Percentiles rank a stretch among this genome's conserved stretches.
These are phyloP conservation scores for Priocnemis perturbator DNA, from an alignment of 2,888 invertebrate genomes.

Conservation along the genomic window DNA sequence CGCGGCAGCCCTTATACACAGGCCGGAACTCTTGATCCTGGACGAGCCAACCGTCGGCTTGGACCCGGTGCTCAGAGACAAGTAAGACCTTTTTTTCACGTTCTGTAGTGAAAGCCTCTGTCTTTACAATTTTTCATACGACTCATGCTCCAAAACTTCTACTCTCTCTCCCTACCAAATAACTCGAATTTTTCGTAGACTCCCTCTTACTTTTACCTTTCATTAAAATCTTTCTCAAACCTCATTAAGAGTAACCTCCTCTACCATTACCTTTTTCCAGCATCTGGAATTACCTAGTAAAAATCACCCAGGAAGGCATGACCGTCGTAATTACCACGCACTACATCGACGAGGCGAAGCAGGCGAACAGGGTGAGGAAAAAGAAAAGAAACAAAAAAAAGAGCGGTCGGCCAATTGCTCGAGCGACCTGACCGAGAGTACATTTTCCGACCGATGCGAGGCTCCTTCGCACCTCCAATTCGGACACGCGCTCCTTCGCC, in stretches of 20 bases:
- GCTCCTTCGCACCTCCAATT: neutral
- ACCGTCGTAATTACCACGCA: slow-evolving; percentile 96
- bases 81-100: slow-evolving; percentile 77
- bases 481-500: neutral
- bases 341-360: slow-evolving; percentile 94
- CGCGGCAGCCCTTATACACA: slow-evolving; percentile 91
- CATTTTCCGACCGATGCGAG: no score
- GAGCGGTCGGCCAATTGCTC: no score
- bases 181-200: no score
- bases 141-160: no score
- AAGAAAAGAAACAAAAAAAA: no score
- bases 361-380: slow-evolving; percentile 83
- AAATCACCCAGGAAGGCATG: slow-evolving; percentile 83
- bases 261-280: slow-evolving; percentile 75
- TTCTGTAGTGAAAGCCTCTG: neutral
- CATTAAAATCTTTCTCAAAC: no score
- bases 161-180: no score
- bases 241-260: no score
- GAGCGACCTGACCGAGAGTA: no score
- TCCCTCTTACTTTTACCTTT: no score
- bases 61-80: slow-evolving; percentile 90
- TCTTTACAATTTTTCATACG: neutral
- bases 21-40: slow-evolving; percentile 90
- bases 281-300: slow-evolving; percentile 91
- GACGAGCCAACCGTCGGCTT: slow-evolving; percentile 97